Evolutionary conservation across 2,113 vertebrate species (phyloP), one percentile per base, ranked within the genome.

Genomic region (Scytalopus superciliaris): DNA sequence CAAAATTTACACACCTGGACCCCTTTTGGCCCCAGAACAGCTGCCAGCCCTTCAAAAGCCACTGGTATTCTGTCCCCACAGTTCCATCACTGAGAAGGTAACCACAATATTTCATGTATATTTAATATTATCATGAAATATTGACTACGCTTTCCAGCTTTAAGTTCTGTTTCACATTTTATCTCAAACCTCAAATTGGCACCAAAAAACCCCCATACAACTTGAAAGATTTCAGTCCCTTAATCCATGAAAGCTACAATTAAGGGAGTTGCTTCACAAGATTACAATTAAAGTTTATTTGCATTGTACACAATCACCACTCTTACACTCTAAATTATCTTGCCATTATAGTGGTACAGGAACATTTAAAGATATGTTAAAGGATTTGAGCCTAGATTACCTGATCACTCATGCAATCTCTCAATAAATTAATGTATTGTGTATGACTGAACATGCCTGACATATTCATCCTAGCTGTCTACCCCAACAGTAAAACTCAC

Each of bases 271-370:
- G 24, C 40, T 80, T 78, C 31, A 49, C 19, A 81, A 87, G n/a
- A 74, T 28, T 15, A 59, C 28, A 78, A 89, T 47, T 84, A 31
- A 23, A 66, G 55, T 93, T 96, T 90, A 82, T 91, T 91, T 78
- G 31, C 42, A 44, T 35, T 35, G 21, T 63, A 73, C 12, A 28
- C 67, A 49, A 30, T 22, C 40, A 89, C 14, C 19, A 3, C 4
- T 64, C 33, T 59, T 42, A 39, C 23, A 67, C 28, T 70, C 15
- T 31, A 35, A 92, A 60, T 69, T 42, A 60, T 23, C 27, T 44
- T 55, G 4, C 28, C 25, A 7, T 60, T 63, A 73, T 7, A 80
- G 40, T 4, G 7, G 24, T 50, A 91, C 7, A 64, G 37, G 9
- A 60, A 73, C 18, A 39, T 85, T 45, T 82, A 1, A 45, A 55